Conservation (phyloP, 53 echinoderm and acorn worm genomes). For the Echinarachnius parma region DNA sequence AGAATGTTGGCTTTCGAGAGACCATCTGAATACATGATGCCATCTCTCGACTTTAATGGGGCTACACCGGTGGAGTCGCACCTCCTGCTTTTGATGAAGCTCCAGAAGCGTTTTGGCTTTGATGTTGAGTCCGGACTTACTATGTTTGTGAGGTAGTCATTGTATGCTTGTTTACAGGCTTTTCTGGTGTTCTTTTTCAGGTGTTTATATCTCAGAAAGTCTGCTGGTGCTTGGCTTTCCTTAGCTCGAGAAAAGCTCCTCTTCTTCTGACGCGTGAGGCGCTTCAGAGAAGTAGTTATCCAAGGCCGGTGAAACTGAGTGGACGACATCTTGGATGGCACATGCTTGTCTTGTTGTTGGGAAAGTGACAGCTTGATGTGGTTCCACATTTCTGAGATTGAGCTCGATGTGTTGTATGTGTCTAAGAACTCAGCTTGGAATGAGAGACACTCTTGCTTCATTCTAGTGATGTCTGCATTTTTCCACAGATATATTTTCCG, state of each 20-base stretch:
- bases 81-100: conserved; percentile 7
- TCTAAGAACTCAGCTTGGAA: neutral
- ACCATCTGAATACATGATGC: neutral
- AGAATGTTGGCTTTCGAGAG: conserved; percentile 10
- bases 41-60: conserved; percentile 7
- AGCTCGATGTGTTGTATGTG: neutral
- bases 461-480: neutral
- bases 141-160: conserved; percentile 11
- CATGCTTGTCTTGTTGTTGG: neutral
- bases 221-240: neutral
- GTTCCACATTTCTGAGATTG: neutral
- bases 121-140: neutral
- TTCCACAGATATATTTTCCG: conserved; percentile 13
- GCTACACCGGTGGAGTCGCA: conserved; percentile 12
- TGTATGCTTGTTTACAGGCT: conserved; percentile 24
- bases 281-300: conserved; percentile 7
- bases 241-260: conserved; percentile 1
- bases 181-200: conserved; percentile 11
- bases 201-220: neutral
- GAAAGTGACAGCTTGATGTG: neutral
- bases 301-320: conserved; percentile 9
- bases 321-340: conserved; percentile 16
- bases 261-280: neutral
- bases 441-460: neutral
- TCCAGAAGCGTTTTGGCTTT: conserved; percentile 19